Base-by-base conservation (phyloP, 2,888 invertebrate species). In the Archips xylosteana region DNA sequence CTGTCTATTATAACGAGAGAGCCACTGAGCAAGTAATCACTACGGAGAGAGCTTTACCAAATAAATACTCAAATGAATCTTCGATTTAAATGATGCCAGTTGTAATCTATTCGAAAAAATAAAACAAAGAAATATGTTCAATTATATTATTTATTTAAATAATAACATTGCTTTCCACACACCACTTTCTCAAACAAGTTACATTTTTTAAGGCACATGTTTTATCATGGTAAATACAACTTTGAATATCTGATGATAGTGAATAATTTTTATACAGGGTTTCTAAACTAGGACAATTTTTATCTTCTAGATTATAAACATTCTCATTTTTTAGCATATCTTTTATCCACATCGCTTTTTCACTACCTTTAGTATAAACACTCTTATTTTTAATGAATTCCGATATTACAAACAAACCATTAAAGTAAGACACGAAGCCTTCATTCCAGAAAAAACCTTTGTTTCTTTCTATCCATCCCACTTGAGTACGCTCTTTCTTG, bases 401-500 rank as follows among this genome's bases (percentile, higher is more conserved):
- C 3, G 12, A 63, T 63, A 63, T 10, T 5, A 15, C 23, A 15
- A 2, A 9, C 15, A 15, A 42, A 62, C 42, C 42, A 15, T 62
- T 9, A 8, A 1, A 42, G 15, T 62, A 62, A 39, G 39, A 8
- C 9, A 62, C 42, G 8, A 6, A 42, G 8, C 42, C 42, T 8
- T 42, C 42, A 42, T 42, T 42, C 42, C 23, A 23, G 23, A 23
- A 23, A 23, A 23, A 23, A 23, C 23, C 23, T 23, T 23, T 23
- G 23, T 23, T 42, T 10, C 10, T 42, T 6, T 42, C 42, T 9
- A 42, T 42, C 42, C 42, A 42, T 42, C 6, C 42, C 8, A 10
- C 76, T 75, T 75, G 75, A 32, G 23, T 15, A 45, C 66, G 70
- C 75, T 78, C 76, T 65, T 63, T 54, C 57, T 74, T 75, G 12